Conservation (phyloP, 2,888 invertebrate species). For the Oxyteleia sp. region DNA sequence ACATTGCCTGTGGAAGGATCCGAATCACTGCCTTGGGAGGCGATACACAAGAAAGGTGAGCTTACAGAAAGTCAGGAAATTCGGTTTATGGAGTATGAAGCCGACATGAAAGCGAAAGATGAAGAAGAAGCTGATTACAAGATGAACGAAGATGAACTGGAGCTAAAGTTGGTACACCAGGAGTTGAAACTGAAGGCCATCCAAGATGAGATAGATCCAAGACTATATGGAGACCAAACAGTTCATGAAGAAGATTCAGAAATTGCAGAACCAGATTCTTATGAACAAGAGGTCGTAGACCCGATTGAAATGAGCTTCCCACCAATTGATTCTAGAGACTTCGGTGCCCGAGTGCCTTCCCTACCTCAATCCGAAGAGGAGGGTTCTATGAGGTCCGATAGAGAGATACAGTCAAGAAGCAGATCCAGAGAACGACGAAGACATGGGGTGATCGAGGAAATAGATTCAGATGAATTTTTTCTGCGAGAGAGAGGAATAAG, state of each 20-base stretch:
- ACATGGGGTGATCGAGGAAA: constrained; percentile 93
- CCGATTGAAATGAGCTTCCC: constrained; percentile 74
- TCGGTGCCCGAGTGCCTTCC: constrained; percentile 55
- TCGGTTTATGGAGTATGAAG: constrained; percentile 78
- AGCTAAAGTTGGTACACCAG: constrained; percentile 47
- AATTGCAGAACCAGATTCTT: constrained; percentile 65
- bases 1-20: constrained; percentile 73
- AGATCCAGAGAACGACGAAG: constrained; percentile 89
- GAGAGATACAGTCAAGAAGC: constrained; percentile 89
- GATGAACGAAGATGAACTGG: constrained; percentile 50
- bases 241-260: constrained; percentile 74
- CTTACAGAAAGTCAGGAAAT: constrained; percentile 74
- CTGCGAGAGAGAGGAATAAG: constrained; percentile 94
- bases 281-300: constrained; percentile 58
- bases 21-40: constrained; percentile 78
- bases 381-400: constrained; percentile 85
- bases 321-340: constrained; percentile 82
- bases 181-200: constrained; percentile 53
- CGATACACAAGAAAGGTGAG: constrained; percentile 42
- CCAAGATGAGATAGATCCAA: constrained; percentile 77
- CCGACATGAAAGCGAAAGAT: constrained; percentile 68
- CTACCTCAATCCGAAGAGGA: constrained; percentile 76
- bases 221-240: constrained; percentile 79
- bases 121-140: constrained; percentile 41
- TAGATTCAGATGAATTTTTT: constrained; percentile 96